A percentile compares a stretch with the other conserved stretches of the same genome.
phyloP scores from a whole-genome alignment of 1,140 invertebrate genomes.

The Macrostomum lignano region DNA sequence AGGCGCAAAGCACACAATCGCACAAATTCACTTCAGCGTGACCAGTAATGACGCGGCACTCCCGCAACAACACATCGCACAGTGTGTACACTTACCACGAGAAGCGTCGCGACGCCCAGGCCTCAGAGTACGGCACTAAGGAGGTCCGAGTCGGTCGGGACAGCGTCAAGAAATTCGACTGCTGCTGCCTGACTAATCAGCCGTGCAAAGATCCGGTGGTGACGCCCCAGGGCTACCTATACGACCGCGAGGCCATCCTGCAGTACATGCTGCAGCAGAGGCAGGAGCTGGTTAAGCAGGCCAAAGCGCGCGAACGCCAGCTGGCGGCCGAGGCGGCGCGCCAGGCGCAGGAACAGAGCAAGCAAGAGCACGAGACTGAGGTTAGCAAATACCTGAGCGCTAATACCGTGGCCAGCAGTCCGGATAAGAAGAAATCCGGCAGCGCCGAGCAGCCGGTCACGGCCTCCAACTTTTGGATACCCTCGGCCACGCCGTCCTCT shows the following conservation, averaged over 20 bases:
- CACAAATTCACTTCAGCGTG: conserved; percentile 76
- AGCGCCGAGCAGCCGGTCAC: conserved; percentile 10
- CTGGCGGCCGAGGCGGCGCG: conserved; percentile 8
- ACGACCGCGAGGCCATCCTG: conserved; percentile 82
- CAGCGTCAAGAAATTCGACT: conserved; percentile 88
- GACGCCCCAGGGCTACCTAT: conserved; percentile 67
- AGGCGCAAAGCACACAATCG: no score
- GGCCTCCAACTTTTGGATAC: conserved; percentile 65
- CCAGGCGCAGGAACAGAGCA: neutral
- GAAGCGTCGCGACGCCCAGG: conserved; percentile 69
- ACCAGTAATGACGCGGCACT: conserved; percentile 45
- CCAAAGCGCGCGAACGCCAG: conserved; percentile 75
- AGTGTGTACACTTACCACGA: conserved; percentile 95
- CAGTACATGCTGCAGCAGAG: conserved; percentile 85
- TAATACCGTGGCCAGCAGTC: no score
- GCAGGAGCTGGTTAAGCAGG: conserved; percentile 54
- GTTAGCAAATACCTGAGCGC: neutral
- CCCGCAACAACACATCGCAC: conserved; percentile 81
- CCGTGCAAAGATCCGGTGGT: conserved; percentile 64
- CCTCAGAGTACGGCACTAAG: conserved; percentile 43
- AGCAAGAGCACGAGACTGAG: neutral
- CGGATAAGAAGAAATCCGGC: neutral
- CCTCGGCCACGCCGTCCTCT: conserved; percentile 74
- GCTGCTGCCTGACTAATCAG: conserved; percentile 77
- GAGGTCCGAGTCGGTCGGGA: conserved; percentile 56